These are phyloP conservation scores for Ctenodactylus gundi DNA, from an alignment of 2,113 vertebrate genomes.

Conservation along the genomic window DNA sequence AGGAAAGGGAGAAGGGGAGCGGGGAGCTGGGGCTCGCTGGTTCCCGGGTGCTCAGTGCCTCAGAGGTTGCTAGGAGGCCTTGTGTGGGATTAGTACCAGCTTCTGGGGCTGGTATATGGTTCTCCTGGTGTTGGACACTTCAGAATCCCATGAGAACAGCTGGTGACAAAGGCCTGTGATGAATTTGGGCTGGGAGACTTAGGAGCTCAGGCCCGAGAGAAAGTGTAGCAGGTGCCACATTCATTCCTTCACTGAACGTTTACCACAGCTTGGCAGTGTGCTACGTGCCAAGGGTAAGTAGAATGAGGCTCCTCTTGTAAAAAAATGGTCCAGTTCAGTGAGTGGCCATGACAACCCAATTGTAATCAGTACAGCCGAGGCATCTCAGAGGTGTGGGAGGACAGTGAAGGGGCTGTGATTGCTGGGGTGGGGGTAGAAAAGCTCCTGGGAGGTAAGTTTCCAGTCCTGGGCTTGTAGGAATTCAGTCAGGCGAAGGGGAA, in stretches of 20 bases:
- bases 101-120: not conserved
- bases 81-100: too few species aligned
- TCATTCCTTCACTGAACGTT: not conserved
- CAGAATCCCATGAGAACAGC: not conserved
- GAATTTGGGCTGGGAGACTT: not conserved
- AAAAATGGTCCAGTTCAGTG: not conserved
- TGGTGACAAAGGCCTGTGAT: accelerated
- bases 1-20: not conserved
- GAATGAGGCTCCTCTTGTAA: not conserved
- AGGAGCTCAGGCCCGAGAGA: not conserved
- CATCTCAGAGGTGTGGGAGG: not conserved
- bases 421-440: not conserved
- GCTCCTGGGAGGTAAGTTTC: not conserved
- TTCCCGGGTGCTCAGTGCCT: not conserved
- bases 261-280: not conserved
- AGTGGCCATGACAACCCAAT: accelerated
- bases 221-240: accelerated
- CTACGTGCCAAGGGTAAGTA: not conserved
- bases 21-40: not conserved
- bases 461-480: not conserved
- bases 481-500: not conserved
- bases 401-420: not conserved
- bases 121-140: not conserved
- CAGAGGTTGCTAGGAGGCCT: not conserved
- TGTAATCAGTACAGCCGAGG: not conserved